Percentiles rank a stretch among this genome's conserved stretches.
Evolutionary conservation across 2,888 invertebrate genomes (phyloP).

Genomic region (Ormyrus rosae): DNA sequence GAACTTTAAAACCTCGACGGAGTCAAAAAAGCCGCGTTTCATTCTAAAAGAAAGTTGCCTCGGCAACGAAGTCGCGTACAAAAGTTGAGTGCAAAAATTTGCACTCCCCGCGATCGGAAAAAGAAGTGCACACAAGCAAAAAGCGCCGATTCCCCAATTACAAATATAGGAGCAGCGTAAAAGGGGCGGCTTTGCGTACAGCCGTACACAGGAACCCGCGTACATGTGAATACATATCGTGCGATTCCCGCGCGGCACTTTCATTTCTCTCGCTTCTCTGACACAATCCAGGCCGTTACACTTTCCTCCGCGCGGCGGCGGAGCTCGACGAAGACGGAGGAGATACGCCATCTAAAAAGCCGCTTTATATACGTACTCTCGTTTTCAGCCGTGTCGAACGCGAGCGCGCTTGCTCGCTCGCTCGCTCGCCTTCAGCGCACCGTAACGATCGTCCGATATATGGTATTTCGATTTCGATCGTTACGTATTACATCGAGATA

Average conservation of each 20-base stretch:
- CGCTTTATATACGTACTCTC: constrained; percentile 61
- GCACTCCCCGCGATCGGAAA: background rate
- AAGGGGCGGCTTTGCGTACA: too few species aligned
- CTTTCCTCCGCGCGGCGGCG: constrained; percentile 64
- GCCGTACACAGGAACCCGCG: too few species aligned
- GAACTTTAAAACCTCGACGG: background rate
- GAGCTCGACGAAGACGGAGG: constrained; percentile 2
- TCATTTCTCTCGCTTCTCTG: constrained; percentile 73
- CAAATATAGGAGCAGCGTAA: background rate
- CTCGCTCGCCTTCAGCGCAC: background rate
- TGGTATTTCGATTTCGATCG: constrained; percentile 48
- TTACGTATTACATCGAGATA: constrained; percentile 50
- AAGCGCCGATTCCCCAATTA: background rate
- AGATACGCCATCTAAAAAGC: constrained; percentile 60
- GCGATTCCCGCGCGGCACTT: constrained; percentile 63
- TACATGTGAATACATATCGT: constrained; percentile 32
- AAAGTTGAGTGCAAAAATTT: background rate
- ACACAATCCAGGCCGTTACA: constrained; percentile 70
- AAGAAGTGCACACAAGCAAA: too few species aligned
- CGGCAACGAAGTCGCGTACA: background rate
- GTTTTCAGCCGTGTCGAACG: constrained; percentile 59
- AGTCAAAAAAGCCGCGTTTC: background rate
- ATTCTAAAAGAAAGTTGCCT: background rate
- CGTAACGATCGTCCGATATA: constrained; percentile 50
- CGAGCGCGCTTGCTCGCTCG: background rate